phyloP scores from a whole-genome alignment of 2,113 vertebrate species.

The Cochlearius cochlearius region DNA sequence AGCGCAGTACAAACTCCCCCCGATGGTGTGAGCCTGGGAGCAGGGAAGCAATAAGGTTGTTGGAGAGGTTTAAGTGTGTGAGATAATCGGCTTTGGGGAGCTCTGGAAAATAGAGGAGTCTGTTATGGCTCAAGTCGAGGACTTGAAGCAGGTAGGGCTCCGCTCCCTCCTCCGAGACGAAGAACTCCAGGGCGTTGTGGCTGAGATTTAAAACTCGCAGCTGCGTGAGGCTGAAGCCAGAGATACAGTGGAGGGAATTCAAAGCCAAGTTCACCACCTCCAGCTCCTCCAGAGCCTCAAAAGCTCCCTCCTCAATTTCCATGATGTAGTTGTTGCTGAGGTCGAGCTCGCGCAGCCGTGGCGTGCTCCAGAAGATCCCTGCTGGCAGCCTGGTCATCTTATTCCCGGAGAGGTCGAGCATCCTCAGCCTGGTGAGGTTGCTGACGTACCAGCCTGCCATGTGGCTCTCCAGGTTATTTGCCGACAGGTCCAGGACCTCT shows the following conservation, averaged over 20 bases:
- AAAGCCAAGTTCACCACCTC: conserved; percentile 72
- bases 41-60: conserved; percentile 71
- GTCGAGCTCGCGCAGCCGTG: conserved; percentile 55
- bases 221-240: conserved; percentile 76
- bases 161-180: conserved; percentile 29
- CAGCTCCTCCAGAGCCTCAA: conserved; percentile 70
- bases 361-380: conserved; percentile 62
- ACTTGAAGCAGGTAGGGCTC: conserved; percentile 69
- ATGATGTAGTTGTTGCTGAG: conserved; percentile 77
- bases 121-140: conserved; percentile 80
- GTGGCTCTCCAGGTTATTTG: conserved; percentile 72
- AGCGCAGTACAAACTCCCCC: conserved; percentile 22
- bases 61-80: conserved; percentile 78
- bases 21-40: not conserved
- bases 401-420: conserved; percentile 74
- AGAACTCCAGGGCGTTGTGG: conserved; percentile 76
- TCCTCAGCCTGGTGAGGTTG: conserved; percentile 70
- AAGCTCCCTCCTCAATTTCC: conserved; percentile 73
- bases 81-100: conserved; percentile 66
- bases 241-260: conserved; percentile 76
- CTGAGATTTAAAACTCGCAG: conserved; percentile 78
- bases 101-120: conserved; percentile 74
- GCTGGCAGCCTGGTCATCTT: conserved; percentile 64
- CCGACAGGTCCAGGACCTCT: conserved; percentile 73
- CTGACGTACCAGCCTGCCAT: conserved; percentile 71